Evolutionary conservation across 2,888 invertebrate species (phyloP).

Genomic region (Hoplodrina ambigua): DNA sequence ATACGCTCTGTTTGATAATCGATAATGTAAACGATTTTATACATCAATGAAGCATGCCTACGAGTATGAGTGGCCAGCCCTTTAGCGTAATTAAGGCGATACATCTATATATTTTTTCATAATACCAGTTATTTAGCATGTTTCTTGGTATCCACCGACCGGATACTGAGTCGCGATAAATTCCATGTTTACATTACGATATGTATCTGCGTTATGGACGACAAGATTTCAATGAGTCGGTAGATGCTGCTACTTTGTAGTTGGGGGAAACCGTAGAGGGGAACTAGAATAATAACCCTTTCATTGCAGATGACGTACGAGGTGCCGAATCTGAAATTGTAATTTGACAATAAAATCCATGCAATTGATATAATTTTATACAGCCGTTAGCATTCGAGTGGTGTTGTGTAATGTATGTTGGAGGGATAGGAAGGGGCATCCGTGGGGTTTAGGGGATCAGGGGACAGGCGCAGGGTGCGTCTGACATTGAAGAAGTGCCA

Average conservation of each 20-base stretch:
- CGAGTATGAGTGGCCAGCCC: slow-evolving; percentile 64
- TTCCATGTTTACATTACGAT: slow-evolving; percentile 80
- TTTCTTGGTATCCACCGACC: slow-evolving; percentile 78
- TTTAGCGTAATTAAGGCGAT: slow-evolving; percentile 72
- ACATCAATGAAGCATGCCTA: slow-evolving; percentile 72
- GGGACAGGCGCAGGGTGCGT: slow-evolving; percentile 88
- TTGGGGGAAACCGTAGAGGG: slow-evolving; percentile 32
- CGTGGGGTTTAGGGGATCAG: slow-evolving; percentile 80
- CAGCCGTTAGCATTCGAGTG: slow-evolving; percentile 85
- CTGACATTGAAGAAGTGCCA: slow-evolving; percentile 91
- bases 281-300: slow-evolving; percentile 68
- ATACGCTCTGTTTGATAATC: slow-evolving; percentile 75
- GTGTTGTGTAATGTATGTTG: slow-evolving; percentile 87
- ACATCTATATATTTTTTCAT: slow-evolving; percentile 63
- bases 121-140: slow-evolving; percentile 68
- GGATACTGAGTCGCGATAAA: slow-evolving; percentile 78
- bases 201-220: slow-evolving; percentile 69
- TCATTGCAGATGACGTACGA: slow-evolving; percentile 69
- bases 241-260: slow-evolving; percentile 61
- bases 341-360: slow-evolving; percentile 86
- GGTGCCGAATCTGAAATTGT: slow-evolving; percentile 84
- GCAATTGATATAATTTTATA: slow-evolving; percentile 89
- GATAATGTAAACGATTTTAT: slow-evolving; percentile 78
- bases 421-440: slow-evolving; percentile 79
- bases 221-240: slow-evolving; percentile 72